Conservation (phyloP, 1,140 invertebrate species). For the Dryas iulia region DNA sequence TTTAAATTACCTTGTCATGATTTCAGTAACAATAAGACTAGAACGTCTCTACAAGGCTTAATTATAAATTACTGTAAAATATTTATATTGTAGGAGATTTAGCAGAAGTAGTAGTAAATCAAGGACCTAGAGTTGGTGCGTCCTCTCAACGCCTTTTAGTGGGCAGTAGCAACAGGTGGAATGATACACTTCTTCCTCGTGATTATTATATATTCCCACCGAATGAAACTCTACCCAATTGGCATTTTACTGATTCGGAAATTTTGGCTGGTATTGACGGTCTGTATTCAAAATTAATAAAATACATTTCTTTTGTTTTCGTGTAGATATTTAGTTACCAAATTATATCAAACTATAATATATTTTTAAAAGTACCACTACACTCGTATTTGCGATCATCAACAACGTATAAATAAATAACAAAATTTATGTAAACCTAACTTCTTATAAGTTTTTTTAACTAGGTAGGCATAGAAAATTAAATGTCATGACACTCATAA, state of each 20-base stretch:
- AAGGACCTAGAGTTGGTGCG: slow-evolving; percentile 76
- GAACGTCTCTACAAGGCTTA: background rate
- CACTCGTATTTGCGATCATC: too few relatives aligned
- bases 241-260: slow-evolving; percentile 84
- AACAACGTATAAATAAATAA: too few relatives aligned
- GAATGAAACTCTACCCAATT: slow-evolving; percentile 68
- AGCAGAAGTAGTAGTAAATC: slow-evolving; percentile 83
- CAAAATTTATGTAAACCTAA: too few relatives aligned
- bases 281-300: slow-evolving; percentile 44
- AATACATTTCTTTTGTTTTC: background rate
- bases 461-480: too few relatives aligned
- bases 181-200: slow-evolving; percentile 82
- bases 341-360: too few relatives aligned
- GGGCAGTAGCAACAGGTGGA: slow-evolving; percentile 83
- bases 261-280: slow-evolving; percentile 85
- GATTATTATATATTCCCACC: slow-evolving; percentile 79
- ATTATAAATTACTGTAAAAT: background rate
- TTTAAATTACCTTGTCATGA: background rate
- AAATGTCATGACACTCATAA: too few relatives aligned
- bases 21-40: background rate
- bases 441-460: too few relatives aligned
- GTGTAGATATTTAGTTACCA: background rate
- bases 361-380: too few relatives aligned
- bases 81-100: slow-evolving; percentile 80
- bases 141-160: slow-evolving; percentile 66